Conservation (phyloP, 2,113 vertebrate species). For the Nothoprocta pentlandii region DNA sequence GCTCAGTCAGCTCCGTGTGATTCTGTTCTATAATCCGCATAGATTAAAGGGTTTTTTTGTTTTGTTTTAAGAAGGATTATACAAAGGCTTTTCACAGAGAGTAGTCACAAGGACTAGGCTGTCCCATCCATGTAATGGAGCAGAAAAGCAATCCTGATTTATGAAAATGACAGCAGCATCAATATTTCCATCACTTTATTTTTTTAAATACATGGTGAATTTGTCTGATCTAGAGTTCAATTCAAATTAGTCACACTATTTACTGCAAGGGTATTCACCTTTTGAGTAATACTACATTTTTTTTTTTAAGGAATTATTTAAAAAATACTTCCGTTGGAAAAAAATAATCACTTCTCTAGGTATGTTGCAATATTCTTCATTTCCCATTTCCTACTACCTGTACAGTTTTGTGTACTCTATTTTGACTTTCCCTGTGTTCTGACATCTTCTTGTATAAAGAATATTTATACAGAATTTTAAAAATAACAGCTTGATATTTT, state of each 20-base stretch:
- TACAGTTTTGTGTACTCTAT: not conserved
- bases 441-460: not conserved
- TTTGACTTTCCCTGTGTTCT: not conserved
- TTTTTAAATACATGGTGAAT: not conserved
- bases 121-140: not conserved
- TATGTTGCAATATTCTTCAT: not conserved
- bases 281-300: not conserved
- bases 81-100: not conserved
- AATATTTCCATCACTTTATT: not conserved
- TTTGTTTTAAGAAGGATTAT: not conserved
- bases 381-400: not conserved
- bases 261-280: not conserved
- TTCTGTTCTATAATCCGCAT: not conserved
- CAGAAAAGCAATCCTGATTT: not conserved
- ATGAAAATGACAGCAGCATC: not conserved
- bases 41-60: accelerated
- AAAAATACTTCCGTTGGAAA: not conserved
- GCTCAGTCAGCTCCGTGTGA: not conserved
- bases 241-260: not conserved
- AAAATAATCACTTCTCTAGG: not conserved
- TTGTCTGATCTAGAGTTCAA: not conserved
- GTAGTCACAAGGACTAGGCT: not conserved
- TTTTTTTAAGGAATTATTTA: not conserved
- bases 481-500: not conserved
- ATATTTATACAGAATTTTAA: not conserved